Conservation (phyloP, 2,797 vertebrate genomes). For the Cirrhinus mrigala region DNA sequence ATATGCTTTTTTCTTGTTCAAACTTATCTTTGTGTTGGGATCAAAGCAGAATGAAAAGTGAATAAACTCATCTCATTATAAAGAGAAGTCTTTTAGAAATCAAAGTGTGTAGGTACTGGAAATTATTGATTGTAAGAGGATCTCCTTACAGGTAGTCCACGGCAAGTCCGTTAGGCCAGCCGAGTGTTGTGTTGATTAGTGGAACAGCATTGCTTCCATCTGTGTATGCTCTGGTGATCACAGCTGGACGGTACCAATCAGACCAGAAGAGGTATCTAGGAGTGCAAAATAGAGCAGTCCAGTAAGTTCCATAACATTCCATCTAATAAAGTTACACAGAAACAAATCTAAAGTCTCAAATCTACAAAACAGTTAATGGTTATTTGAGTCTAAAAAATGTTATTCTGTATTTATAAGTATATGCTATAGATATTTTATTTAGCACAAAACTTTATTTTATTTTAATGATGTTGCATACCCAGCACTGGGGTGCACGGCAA, state of each 20-base stretch:
- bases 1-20: neutral
- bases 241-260: slow-evolving; percentile 78
- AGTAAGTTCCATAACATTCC: neutral
- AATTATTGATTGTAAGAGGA: neutral
- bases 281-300: neutral
- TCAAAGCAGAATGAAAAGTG: neutral
- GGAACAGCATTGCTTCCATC: slow-evolving; percentile 77
- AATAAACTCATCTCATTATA: neutral
- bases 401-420: neutral
- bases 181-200: slow-evolving; percentile 79
- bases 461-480: slow-evolving; percentile 69
- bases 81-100: slow-evolving; percentile 13
- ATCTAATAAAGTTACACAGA: neutral
- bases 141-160: slow-evolving; percentile 75
- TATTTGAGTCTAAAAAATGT: neutral
- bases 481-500: slow-evolving; percentile 76
- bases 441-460: neutral
- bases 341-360: neutral
- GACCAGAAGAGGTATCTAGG: slow-evolving; percentile 80
- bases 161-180: slow-evolving; percentile 75
- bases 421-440: neutral
- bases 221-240: slow-evolving; percentile 75
- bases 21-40: neutral
- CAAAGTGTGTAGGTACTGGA: neutral
- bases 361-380: neutral